phyloP scores from a whole-genome alignment of 1,140 invertebrate species.

The Drosophila orosa region DNA sequence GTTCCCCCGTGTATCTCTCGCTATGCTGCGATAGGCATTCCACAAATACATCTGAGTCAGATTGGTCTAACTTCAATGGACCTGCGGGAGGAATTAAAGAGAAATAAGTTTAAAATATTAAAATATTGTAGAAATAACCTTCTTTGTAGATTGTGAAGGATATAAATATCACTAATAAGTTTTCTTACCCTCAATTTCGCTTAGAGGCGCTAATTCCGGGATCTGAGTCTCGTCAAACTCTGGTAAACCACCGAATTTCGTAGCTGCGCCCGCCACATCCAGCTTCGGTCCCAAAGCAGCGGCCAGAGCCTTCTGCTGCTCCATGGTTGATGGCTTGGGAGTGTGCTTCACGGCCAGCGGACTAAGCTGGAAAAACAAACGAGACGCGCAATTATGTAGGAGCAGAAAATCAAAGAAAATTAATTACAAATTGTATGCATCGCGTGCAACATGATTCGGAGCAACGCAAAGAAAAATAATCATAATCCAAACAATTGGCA shows the following conservation, averaged over 20 bases:
- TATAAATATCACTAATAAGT: too few relatives aligned
- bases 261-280: neutral
- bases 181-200: slow-evolving; percentile 56
- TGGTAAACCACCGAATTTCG: slow-evolving; percentile 56
- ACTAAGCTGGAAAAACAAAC: slow-evolving; percentile 48
- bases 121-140: neutral
- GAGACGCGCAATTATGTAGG: slow-evolving; percentile 22
- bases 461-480: slow-evolving; percentile 26
- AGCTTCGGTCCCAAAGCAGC: slow-evolving; percentile 36
- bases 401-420: slow-evolving; percentile 37
- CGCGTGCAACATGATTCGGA: slow-evolving; percentile 53
- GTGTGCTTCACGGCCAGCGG: slow-evolving; percentile 63
- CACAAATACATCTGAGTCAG: slow-evolving; percentile 72
- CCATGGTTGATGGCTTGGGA: slow-evolving; percentile 42
- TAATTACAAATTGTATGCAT: slow-evolving; percentile 55
- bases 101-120: neutral
- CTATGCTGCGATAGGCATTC: slow-evolving; percentile 68
- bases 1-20: slow-evolving; percentile 47
- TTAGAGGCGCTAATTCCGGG: slow-evolving; percentile 54
- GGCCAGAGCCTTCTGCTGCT: slow-evolving; percentile 59
- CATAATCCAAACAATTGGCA: slow-evolving; percentile 63
- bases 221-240: slow-evolving; percentile 67
- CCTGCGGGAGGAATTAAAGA: slow-evolving; percentile 10
- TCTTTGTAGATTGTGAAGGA: neutral
- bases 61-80: slow-evolving; percentile 44